Percentiles rank a stretch among this genome's conserved stretches.
Evolutionary conservation across 2,888 invertebrate species (phyloP).

Genomic region (Mayetiola destructor): DNA sequence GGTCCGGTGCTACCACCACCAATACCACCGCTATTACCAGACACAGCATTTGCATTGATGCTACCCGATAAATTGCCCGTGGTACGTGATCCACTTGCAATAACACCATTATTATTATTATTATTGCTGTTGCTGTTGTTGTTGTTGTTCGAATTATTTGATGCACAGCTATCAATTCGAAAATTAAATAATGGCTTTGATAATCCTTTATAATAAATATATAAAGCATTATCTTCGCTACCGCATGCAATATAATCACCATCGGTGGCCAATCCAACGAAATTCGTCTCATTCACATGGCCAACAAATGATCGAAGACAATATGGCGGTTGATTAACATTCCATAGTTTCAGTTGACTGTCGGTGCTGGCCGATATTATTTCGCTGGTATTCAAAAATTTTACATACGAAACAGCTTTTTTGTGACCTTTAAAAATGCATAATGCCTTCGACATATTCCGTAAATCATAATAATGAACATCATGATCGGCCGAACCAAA

Average conservation of each 20-base stretch:
- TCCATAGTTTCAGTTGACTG: slow-evolving; percentile 83
- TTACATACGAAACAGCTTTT: slow-evolving; percentile 89
- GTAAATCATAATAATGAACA: slow-evolving; percentile 88
- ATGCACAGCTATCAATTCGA: slow-evolving; percentile 62
- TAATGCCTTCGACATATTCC: slow-evolving; percentile 67
- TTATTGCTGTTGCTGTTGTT: slow-evolving; percentile 38
- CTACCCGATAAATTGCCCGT: background rate
- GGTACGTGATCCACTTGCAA: background rate
- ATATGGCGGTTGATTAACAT: slow-evolving; percentile 55
- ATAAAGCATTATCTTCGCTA: slow-evolving; percentile 86
- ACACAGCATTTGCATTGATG: background rate
- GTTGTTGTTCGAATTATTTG: slow-evolving; percentile 57
- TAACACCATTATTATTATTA: slow-evolving; percentile 57
- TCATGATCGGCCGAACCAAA: slow-evolving; percentile 96
- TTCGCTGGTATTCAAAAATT: slow-evolving; percentile 70
- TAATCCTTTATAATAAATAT: slow-evolving; percentile 80
- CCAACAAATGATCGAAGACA: slow-evolving; percentile 78
- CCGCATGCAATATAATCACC: slow-evolving; percentile 88
- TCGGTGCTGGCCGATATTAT: slow-evolving; percentile 88
- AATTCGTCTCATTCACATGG: slow-evolving; percentile 90
- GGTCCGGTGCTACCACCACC: background rate
- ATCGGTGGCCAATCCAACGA: slow-evolving; percentile 84
- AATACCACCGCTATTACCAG: background rate
- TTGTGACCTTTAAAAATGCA: slow-evolving; percentile 76
- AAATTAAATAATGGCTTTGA: slow-evolving; percentile 74